A percentile compares a stretch with the other conserved stretches of the same genome.
Conservation (phyloP, 2,888 invertebrate genomes). For the Tetranychus piercei region DNA sequence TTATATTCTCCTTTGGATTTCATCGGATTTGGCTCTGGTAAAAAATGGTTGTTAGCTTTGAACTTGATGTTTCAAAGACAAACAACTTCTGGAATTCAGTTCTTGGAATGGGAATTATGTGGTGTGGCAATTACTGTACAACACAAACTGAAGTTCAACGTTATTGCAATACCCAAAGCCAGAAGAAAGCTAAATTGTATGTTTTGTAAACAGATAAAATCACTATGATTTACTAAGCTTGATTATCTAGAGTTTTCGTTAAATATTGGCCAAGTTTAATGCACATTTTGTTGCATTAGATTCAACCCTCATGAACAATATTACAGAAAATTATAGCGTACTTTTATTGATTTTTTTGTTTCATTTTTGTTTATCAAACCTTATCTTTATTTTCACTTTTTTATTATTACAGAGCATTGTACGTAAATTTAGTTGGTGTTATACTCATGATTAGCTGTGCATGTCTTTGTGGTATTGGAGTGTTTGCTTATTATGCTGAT, state of each 20-base stretch:
- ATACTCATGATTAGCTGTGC: constrained; percentile 20
- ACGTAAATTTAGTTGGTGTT: constrained; percentile 22
- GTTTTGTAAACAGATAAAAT: constrained; percentile 4
- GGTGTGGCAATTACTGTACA: constrained; percentile 67
- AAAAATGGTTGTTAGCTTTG: constrained; percentile 8
- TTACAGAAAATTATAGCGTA: not conserved
- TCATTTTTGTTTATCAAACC: not conserved
- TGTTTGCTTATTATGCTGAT: constrained; percentile 23
- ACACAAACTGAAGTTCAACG: constrained; percentile 74
- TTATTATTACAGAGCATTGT: constrained; percentile 19
- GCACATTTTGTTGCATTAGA: no score
- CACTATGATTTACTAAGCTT: not conserved
- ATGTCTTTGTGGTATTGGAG: constrained; percentile 22
- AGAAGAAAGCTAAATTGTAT: constrained; percentile 42
- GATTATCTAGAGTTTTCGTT: not conserved
- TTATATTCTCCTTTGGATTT: not conserved
- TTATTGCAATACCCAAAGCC: constrained; percentile 58
- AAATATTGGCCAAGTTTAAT: no score
- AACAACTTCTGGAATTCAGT: constrained; percentile 22
- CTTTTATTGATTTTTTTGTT: not conserved
- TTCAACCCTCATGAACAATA: no score
- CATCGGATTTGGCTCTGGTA: no score
- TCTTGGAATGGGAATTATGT: constrained; percentile 48
- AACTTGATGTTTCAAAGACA: constrained; percentile 20
- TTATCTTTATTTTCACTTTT: not conserved